These are phyloP conservation scores for Folsomia candida DNA, from an alignment of 2,888 invertebrate genomes.

Conservation along the genomic window DNA sequence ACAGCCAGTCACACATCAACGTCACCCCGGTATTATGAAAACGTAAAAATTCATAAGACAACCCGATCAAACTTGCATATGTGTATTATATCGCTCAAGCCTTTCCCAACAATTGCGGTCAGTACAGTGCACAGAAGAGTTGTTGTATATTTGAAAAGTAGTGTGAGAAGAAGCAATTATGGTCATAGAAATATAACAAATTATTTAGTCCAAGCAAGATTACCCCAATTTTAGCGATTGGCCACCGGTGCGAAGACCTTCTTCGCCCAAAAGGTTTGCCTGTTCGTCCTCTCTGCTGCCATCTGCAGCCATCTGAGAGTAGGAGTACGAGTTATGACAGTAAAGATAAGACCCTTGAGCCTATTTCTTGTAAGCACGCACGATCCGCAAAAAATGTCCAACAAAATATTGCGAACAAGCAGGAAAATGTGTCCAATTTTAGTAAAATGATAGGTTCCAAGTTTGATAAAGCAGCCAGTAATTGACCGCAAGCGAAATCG, in stretches of 20 bases:
- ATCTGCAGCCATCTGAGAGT: constrained; percentile 94
- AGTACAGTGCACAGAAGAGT: too few relatives aligned
- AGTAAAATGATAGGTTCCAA: background rate
- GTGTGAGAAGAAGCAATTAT: background rate
- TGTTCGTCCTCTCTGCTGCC: constrained; percentile 88
- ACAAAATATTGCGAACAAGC: background rate
- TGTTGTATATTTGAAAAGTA: too few relatives aligned
- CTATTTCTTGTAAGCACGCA: background rate
- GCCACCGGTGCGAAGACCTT: constrained; percentile 89
- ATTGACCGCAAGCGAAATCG: background rate
- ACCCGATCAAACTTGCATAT: too few relatives aligned
- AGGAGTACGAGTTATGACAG: constrained; percentile 56
- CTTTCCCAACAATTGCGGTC: too few relatives aligned
- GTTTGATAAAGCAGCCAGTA: background rate
- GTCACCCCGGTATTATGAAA: too few relatives aligned
- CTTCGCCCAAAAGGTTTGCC: constrained; percentile 93
- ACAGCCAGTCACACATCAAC: too few relatives aligned
- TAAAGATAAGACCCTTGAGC: constrained; percentile 15
- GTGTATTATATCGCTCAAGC: too few relatives aligned
- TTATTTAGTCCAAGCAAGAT: constrained; percentile 55
- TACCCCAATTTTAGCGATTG: constrained; percentile 98
- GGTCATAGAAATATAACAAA: background rate
- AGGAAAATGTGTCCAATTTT: background rate
- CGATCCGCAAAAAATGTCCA: background rate
- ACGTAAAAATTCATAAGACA: too few relatives aligned